Evolutionary conservation across 2,797 vertebrate genomes (phyloP).

Genomic region (Echeneis naucrates): DNA sequence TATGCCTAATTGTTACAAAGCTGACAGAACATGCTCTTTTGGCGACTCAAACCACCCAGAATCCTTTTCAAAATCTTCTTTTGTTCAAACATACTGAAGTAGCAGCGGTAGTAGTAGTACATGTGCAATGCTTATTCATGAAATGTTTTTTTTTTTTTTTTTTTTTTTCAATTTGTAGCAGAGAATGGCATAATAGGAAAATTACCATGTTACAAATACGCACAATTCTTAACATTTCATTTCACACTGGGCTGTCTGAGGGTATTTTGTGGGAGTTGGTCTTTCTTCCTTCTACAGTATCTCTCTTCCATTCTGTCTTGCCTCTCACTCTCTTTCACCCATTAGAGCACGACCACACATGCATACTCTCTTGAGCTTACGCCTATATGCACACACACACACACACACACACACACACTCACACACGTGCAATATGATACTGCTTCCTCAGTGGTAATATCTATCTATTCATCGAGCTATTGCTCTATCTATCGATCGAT

Average conservation of each 20-base stretch:
- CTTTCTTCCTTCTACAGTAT: constrained; percentile 1
- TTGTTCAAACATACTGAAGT: not conserved
- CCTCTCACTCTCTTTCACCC: constrained; percentile 42
- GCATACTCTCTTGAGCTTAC: constrained; percentile 27
- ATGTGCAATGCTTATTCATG: constrained; percentile 10
- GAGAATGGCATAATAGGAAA: constrained; percentile 1
- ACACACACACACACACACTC: too few species aligned
- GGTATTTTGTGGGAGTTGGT: constrained; percentile 10
- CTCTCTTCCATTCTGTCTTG: constrained; percentile 21
- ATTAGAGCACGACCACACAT: constrained; percentile 45
- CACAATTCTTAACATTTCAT: constrained; percentile 25
- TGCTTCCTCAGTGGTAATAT: too few species aligned
- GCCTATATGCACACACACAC: constrained; percentile 35
- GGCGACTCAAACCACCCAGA: constrained; percentile 17
- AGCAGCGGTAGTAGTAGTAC: constrained; percentile 1
- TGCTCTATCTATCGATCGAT: too few species aligned
- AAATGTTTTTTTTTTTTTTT: constrained; percentile 7
- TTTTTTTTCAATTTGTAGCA: not conserved
- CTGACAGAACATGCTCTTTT: constrained; percentile 32
- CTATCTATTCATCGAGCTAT: too few species aligned
- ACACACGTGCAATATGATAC: too few species aligned
- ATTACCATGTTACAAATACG: constrained; percentile 14
- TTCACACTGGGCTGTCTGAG: constrained; percentile 18
- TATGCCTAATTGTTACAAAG: constrained; percentile 26
- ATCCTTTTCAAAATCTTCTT: constrained; percentile 12